Evolutionary conservation across 2,113 vertebrate genomes (phyloP), one percentile per base, ranked within the genome.

Genomic region (Sander lucioperca): DNA sequence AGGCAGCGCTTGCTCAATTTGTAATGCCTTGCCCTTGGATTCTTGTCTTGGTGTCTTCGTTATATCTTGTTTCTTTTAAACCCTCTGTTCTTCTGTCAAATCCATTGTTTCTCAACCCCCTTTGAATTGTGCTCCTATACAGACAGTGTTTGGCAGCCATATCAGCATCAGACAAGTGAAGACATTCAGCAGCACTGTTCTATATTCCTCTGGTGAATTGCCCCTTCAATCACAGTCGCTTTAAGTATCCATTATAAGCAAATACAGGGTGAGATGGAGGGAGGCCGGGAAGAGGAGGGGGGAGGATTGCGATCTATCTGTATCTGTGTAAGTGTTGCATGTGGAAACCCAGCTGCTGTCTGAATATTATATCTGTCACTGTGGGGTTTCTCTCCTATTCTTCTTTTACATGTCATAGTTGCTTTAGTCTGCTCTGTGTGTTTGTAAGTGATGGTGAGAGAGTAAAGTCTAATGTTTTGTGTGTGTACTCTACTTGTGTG

Each of bases 161-260:
- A 80, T 85, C 77, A 15, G 43, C 74, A 27, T 80, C 67, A 86
- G 84, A 87, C 74, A 61, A 86, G 69, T 74, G 74, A 43, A 85
- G 80, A 77, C 54, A 48, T 73, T 90, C 75, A 77, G 63, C 43
- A 45, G 71, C 16, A 11, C 69, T 64, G 80, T 77, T 94, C 74
- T 70, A 77, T 91, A 88, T 83, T 86, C 83, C 87, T 74, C 66
- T 48, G 18, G 73, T 72, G 88, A 77, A 77, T 85, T 89, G 57
- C 27, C 58, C 59, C 77, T 89, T 90, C 73, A 89, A 86, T 90
- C 84, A 85, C 79, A 76, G 69, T 16, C 18, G 53, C 76, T 90
- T 89, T 82, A 68, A 82, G 74, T 75, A 91, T 90, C 85, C 85
- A 84, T 92, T 90, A 85, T 51, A 51, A 79, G 71, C 47, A 68